A percentile compares a stretch with the other conserved stretches of the same genome.
Conservation (phyloP, 2,797 vertebrate species). For the Phoebastria nigripes region DNA sequence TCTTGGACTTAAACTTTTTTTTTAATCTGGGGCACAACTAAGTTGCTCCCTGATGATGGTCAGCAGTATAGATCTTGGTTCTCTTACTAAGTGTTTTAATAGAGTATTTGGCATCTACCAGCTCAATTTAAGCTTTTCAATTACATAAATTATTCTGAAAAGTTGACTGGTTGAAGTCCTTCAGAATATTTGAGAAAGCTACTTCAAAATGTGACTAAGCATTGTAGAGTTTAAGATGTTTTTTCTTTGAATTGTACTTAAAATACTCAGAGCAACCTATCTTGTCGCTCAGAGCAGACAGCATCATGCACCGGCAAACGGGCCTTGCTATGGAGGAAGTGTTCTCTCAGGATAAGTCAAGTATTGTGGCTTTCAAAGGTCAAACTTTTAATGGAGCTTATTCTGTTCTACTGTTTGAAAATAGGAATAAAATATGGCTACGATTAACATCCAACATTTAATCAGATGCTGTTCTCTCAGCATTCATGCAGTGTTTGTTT, state of each 20-base stretch:
- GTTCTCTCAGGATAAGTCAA: slow-evolving; percentile 22
- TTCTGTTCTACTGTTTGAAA: slow-evolving; percentile 44
- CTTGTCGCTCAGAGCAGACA: background rate
- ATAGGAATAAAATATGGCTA: slow-evolving; percentile 34
- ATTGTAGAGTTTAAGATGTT: background rate
- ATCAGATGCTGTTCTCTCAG: slow-evolving; percentile 25
- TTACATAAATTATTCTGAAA: background rate
- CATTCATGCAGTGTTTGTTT: slow-evolving; percentile 40
- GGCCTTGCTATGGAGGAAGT: background rate
- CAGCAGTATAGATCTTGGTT: background rate
- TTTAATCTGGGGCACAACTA: background rate
- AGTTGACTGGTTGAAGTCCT: background rate
- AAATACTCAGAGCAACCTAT: background rate
- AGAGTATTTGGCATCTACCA: background rate
- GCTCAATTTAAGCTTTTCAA: background rate
- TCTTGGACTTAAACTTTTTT: background rate
- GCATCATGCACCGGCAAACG: background rate
- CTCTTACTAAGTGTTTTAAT: background rate
- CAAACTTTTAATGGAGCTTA: background rate
- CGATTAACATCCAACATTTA: background rate
- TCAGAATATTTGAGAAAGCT: background rate
- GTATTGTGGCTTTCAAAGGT: slow-evolving; percentile 52
- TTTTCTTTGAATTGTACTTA: background rate
- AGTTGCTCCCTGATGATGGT: background rate
- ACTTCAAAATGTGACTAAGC: background rate